These are phyloP conservation scores for Yponomeuta evonymella DNA, from an alignment of 2,888 invertebrate genomes.

Conservation along the genomic window DNA sequence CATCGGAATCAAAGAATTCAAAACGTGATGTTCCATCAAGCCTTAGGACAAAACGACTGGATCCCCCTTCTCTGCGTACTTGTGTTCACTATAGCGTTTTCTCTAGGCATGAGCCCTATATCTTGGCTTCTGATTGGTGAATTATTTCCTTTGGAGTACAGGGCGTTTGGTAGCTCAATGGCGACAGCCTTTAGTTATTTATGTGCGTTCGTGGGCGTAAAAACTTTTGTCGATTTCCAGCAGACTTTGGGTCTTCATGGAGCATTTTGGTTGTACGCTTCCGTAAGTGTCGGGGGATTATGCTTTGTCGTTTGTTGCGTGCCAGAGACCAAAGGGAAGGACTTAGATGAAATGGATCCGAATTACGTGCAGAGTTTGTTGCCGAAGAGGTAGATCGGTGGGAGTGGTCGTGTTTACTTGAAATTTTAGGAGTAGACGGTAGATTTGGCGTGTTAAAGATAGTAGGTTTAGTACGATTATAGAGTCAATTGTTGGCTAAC, in stretches of 20 bases:
- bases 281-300: slow-evolving; percentile 86
- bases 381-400: slow-evolving; percentile 51
- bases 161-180: slow-evolving; percentile 91
- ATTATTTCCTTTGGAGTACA: slow-evolving; percentile 87
- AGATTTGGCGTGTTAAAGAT: background rate
- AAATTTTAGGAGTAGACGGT: slow-evolving; percentile 20
- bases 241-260: slow-evolving; percentile 85
- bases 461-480: background rate
- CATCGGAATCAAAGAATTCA: slow-evolving; percentile 74
- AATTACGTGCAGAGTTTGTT: slow-evolving; percentile 75
- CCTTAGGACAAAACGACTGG: slow-evolving; percentile 83
- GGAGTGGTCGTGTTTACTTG: slow-evolving; percentile 26
- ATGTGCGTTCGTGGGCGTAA: slow-evolving; percentile 90
- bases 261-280: slow-evolving; percentile 92
- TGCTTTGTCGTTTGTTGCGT: slow-evolving; percentile 91
- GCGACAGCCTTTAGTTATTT: slow-evolving; percentile 91
- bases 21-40: slow-evolving; percentile 68
- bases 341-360: slow-evolving; percentile 91
- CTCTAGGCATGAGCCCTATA: slow-evolving; percentile 91
- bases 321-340: slow-evolving; percentile 93
- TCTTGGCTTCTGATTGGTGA: slow-evolving; percentile 91
- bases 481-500: background rate
- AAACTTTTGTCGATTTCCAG: slow-evolving; percentile 90
- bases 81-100: slow-evolving; percentile 89
- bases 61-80: slow-evolving; percentile 88